Percentiles rank a stretch among this genome's conserved stretches.
These are phyloP conservation scores for Pachliopta kotzebuea DNA, from an alignment of 2,888 invertebrate species.

Conservation along the genomic window DNA sequence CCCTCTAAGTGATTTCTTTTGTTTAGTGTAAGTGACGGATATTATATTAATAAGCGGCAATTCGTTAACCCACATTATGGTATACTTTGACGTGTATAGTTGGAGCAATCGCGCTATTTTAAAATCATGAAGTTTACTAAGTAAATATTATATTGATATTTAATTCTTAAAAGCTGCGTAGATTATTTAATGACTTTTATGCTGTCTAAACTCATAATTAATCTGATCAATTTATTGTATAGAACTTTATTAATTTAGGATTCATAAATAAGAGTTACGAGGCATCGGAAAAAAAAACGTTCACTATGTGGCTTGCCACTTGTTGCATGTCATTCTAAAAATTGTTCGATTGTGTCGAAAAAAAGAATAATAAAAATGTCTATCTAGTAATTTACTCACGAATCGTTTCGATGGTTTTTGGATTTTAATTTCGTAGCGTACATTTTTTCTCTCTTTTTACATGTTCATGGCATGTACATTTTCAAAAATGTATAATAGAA, in stretches of 20 bases:
- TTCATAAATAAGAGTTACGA: background rate
- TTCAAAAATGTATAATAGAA: too few species aligned
- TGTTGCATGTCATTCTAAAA: conserved; percentile 3
- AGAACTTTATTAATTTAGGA: background rate
- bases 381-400: too few species aligned
- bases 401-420: too few species aligned
- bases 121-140: background rate
- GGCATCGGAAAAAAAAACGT: background rate
- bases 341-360: background rate
- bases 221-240: background rate
- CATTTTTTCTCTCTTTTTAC: too few species aligned
- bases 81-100: conserved; percentile 2
- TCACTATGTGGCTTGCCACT: background rate
- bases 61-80: conserved; percentile 11
- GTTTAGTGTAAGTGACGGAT: conserved; percentile 23
- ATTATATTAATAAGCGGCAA: conserved; percentile 29
- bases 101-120: background rate
- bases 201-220: background rate
- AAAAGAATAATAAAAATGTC: too few species aligned
- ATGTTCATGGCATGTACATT: too few species aligned
- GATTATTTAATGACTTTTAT: background rate
- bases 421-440: too few species aligned
- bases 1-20: conserved; percentile 30
- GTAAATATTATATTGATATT: too few species aligned
- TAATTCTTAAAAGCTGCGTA: too few species aligned